phyloP scores from a whole-genome alignment of 2,113 vertebrate species.

The Nymphicus hollandicus region DNA sequence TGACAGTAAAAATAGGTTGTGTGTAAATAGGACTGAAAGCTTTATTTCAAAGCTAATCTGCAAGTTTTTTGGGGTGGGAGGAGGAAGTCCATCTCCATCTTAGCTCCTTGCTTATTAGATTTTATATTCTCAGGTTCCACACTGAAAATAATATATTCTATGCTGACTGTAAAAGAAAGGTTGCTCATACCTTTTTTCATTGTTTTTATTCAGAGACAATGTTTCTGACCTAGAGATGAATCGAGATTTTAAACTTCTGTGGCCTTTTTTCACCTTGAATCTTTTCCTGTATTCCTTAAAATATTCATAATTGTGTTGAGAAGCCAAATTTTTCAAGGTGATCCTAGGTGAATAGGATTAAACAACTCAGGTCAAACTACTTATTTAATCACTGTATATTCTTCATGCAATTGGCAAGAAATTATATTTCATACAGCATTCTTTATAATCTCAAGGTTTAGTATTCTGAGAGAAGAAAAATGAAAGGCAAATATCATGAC shows the following conservation, averaged over 20 bases:
- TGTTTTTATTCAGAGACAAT: constrained; percentile 35
- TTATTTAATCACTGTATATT: constrained; percentile 65
- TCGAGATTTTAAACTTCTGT: constrained; percentile 4
- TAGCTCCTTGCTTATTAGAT: not conserved
- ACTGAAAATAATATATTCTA: not conserved
- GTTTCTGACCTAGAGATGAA: constrained; percentile 40
- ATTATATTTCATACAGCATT: constrained; percentile 49
- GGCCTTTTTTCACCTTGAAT: constrained; percentile 24
- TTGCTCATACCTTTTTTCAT: not conserved
- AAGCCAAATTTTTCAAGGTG: constrained; percentile 54
- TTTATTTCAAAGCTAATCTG: not conserved
- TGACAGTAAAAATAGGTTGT: not conserved
- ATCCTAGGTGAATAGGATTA: constrained; percentile 62
- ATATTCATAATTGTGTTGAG: constrained; percentile 30
- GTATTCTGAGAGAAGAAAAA: constrained; percentile 50
- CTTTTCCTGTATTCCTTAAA: constrained; percentile 16
- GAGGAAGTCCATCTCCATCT: not conserved
- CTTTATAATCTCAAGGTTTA: constrained; percentile 41
- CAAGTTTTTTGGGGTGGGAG: not conserved
- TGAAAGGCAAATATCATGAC: constrained; percentile 59
- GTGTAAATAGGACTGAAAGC: not conserved
- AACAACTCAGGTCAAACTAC: constrained; percentile 57
- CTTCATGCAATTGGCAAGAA: constrained; percentile 46
- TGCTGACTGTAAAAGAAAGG: not conserved
- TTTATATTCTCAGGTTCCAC: not conserved